Conservation (phyloP, 2,113 vertebrate species). For the Campylorhamphus procurvoides region DNA sequence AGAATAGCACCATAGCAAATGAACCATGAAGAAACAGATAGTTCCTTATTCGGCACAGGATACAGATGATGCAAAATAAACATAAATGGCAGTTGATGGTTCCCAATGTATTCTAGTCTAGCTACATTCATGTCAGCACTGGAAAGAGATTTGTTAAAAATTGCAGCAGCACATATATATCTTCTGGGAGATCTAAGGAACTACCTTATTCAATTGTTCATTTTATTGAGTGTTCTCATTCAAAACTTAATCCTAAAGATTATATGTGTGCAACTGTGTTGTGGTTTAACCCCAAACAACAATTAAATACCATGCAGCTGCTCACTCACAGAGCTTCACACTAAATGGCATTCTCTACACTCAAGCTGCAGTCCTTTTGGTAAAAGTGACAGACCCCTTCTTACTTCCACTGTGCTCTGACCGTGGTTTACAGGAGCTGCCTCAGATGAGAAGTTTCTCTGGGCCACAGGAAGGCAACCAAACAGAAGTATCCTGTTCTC, state of each 20-base stretch:
- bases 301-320: fast-evolving
- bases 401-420: not conserved
- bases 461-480: fast-evolving
- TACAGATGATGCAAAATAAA: not conserved
- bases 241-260: not conserved
- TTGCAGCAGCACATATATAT: not conserved
- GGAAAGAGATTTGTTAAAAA: not conserved
- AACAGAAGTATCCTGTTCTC: not conserved
- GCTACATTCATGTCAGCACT: not conserved
- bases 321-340: not conserved
- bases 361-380: not conserved
- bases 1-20: not conserved
- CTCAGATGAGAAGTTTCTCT: not conserved
- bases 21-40: not conserved
- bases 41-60: not conserved
- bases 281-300: not conserved
- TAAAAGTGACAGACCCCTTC: not conserved
- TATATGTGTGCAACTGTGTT: not conserved
- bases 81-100: not conserved
- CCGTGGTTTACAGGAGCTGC: not conserved
- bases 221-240: fast-evolving
- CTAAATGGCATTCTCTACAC: not conserved
- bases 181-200: not conserved
- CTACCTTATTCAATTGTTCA: not conserved
- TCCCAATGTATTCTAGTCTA: not conserved